Base-by-base conservation (phyloP, 2,888 invertebrate genomes). In the Thumatha senex region DNA sequence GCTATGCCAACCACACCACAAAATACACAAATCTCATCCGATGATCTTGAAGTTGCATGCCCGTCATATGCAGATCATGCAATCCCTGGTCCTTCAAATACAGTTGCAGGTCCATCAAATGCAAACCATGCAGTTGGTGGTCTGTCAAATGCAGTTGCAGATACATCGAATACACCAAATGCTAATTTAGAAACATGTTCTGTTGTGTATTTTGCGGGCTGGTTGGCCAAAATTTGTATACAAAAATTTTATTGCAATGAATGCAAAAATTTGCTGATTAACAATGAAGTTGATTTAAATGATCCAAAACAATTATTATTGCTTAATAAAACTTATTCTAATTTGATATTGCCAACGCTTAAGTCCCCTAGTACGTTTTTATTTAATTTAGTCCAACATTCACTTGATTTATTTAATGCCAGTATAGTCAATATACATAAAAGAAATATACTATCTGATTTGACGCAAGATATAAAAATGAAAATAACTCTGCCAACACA, bases 141-240 rank as follows among this genome's bases (percentile, higher is more conserved):
- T 31, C 18, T 5, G 18, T 35, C 24, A 10, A 34, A n/a, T 36
- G 24, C 31, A 29, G 11, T 10, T 33, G 33, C 14, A 5, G 33
- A 0, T 8, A 8, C 15, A 11, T 35, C 36, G 24, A 8, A n/a
- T 34, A 13, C 5, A 36, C 15, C 18, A 36, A 45, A 30, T 12
- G 36, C 9, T 45, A n/a, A 45, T 29, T 38, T 45, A n/a, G 44
- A 45, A 45, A 30, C 30, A 14, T 45, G 30, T 30, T 45, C 45
- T 5, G 24, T 45, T 45, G 56, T 54, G 35, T 63, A 63, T 54
- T 65, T 63, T 58, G 56, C 61, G 47, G 61, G 65, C 30, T 65
- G 57, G 48, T 49, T 65, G 11, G 58, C 47, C 29, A 64, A 59
- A 54, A 34, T 18, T 29, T 51, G 45, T 13, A 11, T 45, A 9